phyloP scores from a whole-genome alignment of 2,797 vertebrate species.

The Sebastes variabilis region DNA sequence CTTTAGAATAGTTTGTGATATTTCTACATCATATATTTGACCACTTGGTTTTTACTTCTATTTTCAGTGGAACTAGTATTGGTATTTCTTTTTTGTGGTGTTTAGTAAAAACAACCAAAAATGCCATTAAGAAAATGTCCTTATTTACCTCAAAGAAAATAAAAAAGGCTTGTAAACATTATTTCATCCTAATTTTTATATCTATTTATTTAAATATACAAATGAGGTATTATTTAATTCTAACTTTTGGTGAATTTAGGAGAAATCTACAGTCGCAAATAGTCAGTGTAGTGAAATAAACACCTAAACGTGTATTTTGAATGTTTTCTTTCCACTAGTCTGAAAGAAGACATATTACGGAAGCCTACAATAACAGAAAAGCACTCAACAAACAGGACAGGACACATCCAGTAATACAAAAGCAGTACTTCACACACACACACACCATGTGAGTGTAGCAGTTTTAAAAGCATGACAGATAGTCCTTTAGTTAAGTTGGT shows the following conservation, averaged over 20 bases:
- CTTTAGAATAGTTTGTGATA: not conserved
- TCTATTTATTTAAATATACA: no score
- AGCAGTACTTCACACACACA: not conserved
- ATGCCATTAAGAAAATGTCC: not conserved
- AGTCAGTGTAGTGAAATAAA: no score
- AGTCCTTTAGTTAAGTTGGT: not conserved
- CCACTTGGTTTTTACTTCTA: not conserved
- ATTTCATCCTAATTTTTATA: not conserved
- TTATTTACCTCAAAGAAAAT: not conserved
- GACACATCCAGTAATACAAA: not conserved
- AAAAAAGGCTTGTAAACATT: not conserved
- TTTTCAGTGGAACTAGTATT: not conserved
- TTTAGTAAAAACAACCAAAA: not conserved
- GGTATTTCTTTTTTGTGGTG: not conserved
- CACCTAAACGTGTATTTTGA: no score
- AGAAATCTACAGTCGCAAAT: no score
- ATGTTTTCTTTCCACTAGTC: no score
- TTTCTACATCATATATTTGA: not conserved
- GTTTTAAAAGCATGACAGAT: not conserved
- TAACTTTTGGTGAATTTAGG: no score
- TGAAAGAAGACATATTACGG: no score
- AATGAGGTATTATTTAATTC: no score
- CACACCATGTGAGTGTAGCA: not conserved
- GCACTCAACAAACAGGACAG: not conserved
- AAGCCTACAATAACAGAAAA: not conserved